Percentiles rank a stretch among this genome's conserved stretches.
Evolutionary conservation across 1,140 invertebrate genomes (phyloP).

Genomic region (Aphis gossypii): DNA sequence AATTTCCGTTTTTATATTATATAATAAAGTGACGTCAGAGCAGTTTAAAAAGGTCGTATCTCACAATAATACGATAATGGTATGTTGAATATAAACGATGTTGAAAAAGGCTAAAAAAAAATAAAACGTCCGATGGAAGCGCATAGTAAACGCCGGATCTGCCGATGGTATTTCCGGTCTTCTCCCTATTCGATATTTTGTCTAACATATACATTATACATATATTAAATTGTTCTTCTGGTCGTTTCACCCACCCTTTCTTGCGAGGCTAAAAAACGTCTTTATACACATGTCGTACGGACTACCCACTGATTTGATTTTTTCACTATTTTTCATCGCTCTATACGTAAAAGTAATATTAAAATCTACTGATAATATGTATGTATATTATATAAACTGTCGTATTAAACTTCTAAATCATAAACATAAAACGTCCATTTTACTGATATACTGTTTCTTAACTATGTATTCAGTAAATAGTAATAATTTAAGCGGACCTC

Average conservation of each 20-base stretch:
- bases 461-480: background rate
- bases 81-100: background rate
- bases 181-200: constrained; percentile 34
- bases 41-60: constrained; percentile 15
- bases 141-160: constrained; percentile 23
- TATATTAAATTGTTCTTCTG: constrained; percentile 17
- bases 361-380: background rate
- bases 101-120: background rate
- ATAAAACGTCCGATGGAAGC: background rate
- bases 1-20: background rate
- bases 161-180: constrained; percentile 23
- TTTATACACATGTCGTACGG: background rate
- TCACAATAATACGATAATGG: background rate
- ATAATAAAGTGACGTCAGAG: background rate
- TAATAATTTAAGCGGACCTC: background rate
- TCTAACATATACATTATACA: constrained; percentile 10
- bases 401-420: background rate
- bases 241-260: background rate
- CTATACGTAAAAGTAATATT: background rate
- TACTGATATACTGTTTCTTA: background rate
- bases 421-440: background rate
- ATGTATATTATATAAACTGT: background rate
- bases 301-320: constrained; percentile 5
- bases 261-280: background rate
- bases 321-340: background rate